These are phyloP conservation scores for Callosobruchus maculatus DNA, from an alignment of 2,888 invertebrate genomes.

Conservation along the genomic window DNA sequence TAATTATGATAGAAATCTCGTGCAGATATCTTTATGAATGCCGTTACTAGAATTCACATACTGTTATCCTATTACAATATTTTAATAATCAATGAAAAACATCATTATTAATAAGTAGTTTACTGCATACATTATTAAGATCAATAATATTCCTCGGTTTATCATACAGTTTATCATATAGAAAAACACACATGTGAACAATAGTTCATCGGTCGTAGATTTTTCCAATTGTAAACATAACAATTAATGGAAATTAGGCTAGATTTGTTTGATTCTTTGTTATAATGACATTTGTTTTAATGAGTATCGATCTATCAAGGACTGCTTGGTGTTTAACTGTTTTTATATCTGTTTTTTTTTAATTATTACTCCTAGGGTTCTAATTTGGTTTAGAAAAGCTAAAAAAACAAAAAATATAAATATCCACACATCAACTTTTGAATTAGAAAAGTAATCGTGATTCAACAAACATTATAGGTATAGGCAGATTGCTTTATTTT, in stretches of 20 bases:
- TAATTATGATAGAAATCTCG: not conserved
- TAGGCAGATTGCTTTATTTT: no score
- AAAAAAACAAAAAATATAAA: no score
- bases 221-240: not conserved
- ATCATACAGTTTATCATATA: not conserved
- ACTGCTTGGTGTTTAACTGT: not conserved
- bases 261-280: not conserved
- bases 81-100: not conserved
- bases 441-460: no score
- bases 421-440: no score
- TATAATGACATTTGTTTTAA: not conserved
- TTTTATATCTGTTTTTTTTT: no score
- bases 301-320: not conserved
- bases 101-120: not conserved
- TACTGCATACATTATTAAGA: not conserved
- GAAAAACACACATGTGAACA: not conserved
- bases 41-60: not conserved
- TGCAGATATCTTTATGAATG: not conserved
- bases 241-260: not conserved
- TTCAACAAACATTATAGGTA: no score
- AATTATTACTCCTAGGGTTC: no score
- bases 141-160: not conserved
- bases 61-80: not conserved
- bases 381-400: no score
- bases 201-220: not conserved